Evolutionary conservation across 2,113 vertebrate genomes (phyloP), one percentile per base, ranked within the genome.

Genomic region (Brienomyrus longianalis): DNA sequence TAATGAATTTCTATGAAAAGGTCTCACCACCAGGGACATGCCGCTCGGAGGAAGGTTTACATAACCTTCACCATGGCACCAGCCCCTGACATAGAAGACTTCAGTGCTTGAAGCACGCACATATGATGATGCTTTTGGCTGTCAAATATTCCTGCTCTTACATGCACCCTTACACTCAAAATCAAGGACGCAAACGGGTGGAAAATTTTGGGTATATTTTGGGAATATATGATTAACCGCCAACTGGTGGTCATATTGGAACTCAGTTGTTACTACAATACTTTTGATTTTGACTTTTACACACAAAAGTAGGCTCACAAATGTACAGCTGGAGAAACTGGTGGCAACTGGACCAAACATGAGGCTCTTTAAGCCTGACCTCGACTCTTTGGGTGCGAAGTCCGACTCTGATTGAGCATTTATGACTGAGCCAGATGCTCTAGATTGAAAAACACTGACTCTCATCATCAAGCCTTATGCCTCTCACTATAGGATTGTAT

Each of bases 1-100:
- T 93, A 92, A 95, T 94, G 93, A 93, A 93, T 93, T 90, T 77
- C 90, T 92, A 91, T 93, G 93, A 93, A 96, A 96, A 95, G 95
- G 94, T 95, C 93, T 93, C 92, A 66, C 90, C 95, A 91, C 92
- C 90, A 88, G 95, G 94, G 95, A 95, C 89, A 91, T 39, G 31
- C 31, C 17, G 52, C 52, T 31, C n/a, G 89, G 70, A 80, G 80
- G 50, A 62, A 27, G 50, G 23, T 31, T 31, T 52, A 47, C 11
- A 15, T 52, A 19, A 52, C 85, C 48, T 86, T 52, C 85, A 86
- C 47, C 50, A 35, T 35, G 50, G 85, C 27, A 31, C 21, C 21
- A 66, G 52, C 10, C 35, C 87, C 87, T 43, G 19, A n/a, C 45
- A n/a, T 27, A 45, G 56, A 8, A 10, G 10, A n/a, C 39, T 13